Base-by-base conservation (phyloP, 1,140 invertebrate genomes). In the Drosophila sulfurigaster region DNA sequence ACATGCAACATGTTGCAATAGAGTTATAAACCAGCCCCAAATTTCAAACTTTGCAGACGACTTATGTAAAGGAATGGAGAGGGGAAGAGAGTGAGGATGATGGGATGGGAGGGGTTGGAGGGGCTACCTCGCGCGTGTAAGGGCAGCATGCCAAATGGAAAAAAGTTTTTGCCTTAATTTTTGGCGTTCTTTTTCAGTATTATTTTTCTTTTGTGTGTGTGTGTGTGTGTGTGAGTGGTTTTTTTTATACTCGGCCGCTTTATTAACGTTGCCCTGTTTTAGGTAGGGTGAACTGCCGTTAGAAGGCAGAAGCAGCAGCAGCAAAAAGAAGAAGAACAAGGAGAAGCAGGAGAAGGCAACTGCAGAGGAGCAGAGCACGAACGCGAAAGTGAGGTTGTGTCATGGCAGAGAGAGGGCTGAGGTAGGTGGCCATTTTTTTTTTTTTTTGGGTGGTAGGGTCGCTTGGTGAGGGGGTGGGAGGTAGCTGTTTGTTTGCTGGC, bases 1-100 rank as follows among this genome's bases (percentile, higher is more conserved):
- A 76, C 79, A 86, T 86, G 82, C 82, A 86, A 86, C 82, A 86
- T 86, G 82, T 86, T 86, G 82, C 82, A 86, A 86, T 85, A 75
- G 69, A 86, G 81, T 71, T 80, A 80, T 78, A 86, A 86, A 54
- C 46, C 79, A 82, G 49, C 63, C 59, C 56, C 74, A 71, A 82
- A 72, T 68, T 68, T 54, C 66, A 68, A 85, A 86, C 82, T 86
- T 85, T 85, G 64, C 54, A 79, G 74, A 79, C 78, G 65, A 76
- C 62, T 72, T 76, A 72, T 70, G 48, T 45, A 69, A 59, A 28
- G 41, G 57, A 10, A 68, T 3, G 51, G 4, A 20, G 15, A 41
- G 48, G 35, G 10, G 58, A n/a, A 7, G 16, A 5, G 35, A 10
- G 35, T 25, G n/a, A 0, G 3, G n/a, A 8, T 1, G 7, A 8